Evolutionary conservation across 2,888 invertebrate genomes (phyloP), one percentile per base, ranked within the genome.

Genomic region (Chrysomela aeneicollis): DNA sequence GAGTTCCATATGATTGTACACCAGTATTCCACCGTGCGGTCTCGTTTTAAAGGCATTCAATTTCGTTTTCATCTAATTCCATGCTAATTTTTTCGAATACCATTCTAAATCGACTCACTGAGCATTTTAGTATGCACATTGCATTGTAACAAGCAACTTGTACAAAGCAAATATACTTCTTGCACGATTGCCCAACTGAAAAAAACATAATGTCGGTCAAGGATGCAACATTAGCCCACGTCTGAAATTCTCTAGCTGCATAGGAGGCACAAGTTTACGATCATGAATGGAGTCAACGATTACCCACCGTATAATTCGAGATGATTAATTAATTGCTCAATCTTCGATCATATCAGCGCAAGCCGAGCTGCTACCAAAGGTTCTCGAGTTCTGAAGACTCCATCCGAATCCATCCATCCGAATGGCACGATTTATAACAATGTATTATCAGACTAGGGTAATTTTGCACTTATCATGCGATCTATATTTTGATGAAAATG

Each of bases 131-230:
- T 12, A 42, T 42, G 42, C n/a, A n/a, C n/a, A n/a, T n/a, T n/a
- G n/a, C 42, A 42, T n/a, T 15, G 2, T 42, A 15, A 42, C 15
- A 42, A 15, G 15, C 42, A 15, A 42, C 35, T 42, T 15, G 15
- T 42, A 46, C 32, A 46, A 55, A 26, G 42, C 51, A 59, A 17
- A 15, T 53, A 42, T 57, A 51, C 51, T 57, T 15, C 55, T 42
- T 51, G 42, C 37, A 21, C 22, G 55, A 53, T 61, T 65, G 58
- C 58, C 46, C 52, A 66, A 62, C 59, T 58, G 59, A 66, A 66
- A 66, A n/a, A 66, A 66, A 66, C 54, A 35, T 50, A 53, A 66
- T 66, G 61, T 66, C 65, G 65, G 65, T 66, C 65, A 66, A 66
- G 65, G 65, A 62, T 59, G 32, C 18, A 61, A 50, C 54, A 66